Evolutionary conservation across 1,140 invertebrate genomes (phyloP).

Genomic region (Battus philenor): DNA sequence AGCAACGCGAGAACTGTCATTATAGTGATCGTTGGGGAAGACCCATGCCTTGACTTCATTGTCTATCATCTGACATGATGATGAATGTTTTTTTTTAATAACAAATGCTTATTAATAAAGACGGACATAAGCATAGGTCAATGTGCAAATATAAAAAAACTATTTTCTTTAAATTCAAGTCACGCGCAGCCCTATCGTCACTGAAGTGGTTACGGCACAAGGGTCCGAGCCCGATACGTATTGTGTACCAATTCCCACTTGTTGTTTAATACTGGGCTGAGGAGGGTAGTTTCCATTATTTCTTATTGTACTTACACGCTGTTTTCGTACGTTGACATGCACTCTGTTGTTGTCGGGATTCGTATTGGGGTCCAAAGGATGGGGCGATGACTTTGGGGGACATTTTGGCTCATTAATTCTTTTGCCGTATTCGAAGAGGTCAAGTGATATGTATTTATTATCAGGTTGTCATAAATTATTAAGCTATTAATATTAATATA

Average conservation of each 20-base stretch:
- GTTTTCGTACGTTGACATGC: slow-evolving; percentile 61
- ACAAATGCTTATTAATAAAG: too few relatives aligned
- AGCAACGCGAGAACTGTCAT: too few relatives aligned
- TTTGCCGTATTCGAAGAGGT: slow-evolving; percentile 24
- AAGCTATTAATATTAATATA: too few relatives aligned
- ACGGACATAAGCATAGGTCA: too few relatives aligned
- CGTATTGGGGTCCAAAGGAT: slow-evolving; percentile 16
- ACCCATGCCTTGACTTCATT: too few relatives aligned
- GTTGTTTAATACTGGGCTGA: slow-evolving; percentile 57
- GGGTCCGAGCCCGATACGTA: slow-evolving; percentile 59
- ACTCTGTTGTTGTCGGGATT: slow-evolving; percentile 34
- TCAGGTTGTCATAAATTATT: slow-evolving; percentile 3
- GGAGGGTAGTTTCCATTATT: slow-evolving; percentile 68
- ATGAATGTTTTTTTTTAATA: too few relatives aligned
- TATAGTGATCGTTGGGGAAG: too few relatives aligned
- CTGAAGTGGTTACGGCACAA: slow-evolving; percentile 33
- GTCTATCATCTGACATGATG: too few relatives aligned
- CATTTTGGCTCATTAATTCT: slow-evolving; percentile 47
- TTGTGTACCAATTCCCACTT: slow-evolving; percentile 59
- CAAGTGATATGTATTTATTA: slow-evolving; percentile 21
- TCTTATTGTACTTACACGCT: slow-evolving; percentile 42
- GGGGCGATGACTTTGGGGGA: slow-evolving; percentile 28
- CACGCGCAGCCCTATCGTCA: slow-evolving; percentile 57
- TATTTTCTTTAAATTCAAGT: slow-evolving; percentile 42
- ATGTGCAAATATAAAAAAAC: too few relatives aligned